Evolutionary conservation across 1,140 invertebrate species (phyloP).

Genomic region (Drosophila pectinifera): DNA sequence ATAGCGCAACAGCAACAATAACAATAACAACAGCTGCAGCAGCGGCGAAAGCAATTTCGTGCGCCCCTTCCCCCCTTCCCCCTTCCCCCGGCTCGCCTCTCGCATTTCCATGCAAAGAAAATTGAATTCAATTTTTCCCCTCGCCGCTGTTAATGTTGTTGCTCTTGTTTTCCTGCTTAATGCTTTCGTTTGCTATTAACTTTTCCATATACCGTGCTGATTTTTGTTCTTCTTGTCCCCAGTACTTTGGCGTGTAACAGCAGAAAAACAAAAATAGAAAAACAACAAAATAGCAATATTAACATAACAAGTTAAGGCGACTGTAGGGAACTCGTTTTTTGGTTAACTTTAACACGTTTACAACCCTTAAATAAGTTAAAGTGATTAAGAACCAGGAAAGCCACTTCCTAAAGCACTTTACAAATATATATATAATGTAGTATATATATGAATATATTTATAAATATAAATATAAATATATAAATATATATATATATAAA

Average conservation of each 20-base stretch:
- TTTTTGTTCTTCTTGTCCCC: too few relatives aligned
- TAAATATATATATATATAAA: too few relatives aligned
- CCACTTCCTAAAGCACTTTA: not conserved
- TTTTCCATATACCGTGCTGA: constrained; percentile 41
- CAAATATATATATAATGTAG: too few relatives aligned
- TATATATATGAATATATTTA: too few relatives aligned
- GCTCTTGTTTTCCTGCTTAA: constrained; percentile 36
- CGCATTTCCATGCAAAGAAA: constrained; percentile 49
- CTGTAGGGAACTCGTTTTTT: not conserved
- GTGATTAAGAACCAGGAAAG: not conserved
- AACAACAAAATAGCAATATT: not conserved
- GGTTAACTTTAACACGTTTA: not conserved
- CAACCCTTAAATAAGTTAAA: not conserved
- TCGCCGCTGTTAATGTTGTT: too few relatives aligned
- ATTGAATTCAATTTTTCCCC: constrained; percentile 72
- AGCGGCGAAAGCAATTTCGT: constrained; percentile 44
- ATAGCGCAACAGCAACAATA: constrained; percentile 48
- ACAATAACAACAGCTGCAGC: constrained; percentile 19
- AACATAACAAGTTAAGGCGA: not conserved
- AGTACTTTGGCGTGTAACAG: constrained; percentile 46
- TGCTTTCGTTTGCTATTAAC: constrained; percentile 69
- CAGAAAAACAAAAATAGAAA: constrained; percentile 4
- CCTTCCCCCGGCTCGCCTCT: not conserved
- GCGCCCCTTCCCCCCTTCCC: not conserved
- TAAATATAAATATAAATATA: too few relatives aligned